Conservation (phyloP, 2,113 vertebrate species). For the Ancistrus triradiatus region DNA sequence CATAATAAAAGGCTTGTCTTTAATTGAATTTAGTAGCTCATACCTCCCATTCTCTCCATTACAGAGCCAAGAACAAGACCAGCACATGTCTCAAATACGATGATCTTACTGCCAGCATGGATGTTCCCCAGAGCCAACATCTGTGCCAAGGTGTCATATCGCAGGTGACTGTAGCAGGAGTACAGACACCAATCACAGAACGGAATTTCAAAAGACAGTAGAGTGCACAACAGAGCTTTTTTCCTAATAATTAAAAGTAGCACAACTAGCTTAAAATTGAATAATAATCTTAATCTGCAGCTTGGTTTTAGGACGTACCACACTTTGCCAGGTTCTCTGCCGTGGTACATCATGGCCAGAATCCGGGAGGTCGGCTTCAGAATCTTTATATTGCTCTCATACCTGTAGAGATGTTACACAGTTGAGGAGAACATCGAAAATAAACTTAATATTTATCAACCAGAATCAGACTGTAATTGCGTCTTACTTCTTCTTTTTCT, state of each 20-base stretch:
- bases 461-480: not conserved
- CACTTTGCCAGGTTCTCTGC: constrained; percentile 94
- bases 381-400: constrained; percentile 82
- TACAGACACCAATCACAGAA: too few relatives aligned
- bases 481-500: constrained; percentile 98
- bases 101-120: constrained; percentile 87
- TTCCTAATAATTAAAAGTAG: not conserved
- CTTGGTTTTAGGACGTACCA: constrained; percentile 71
- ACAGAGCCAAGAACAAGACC: constrained; percentile 88
- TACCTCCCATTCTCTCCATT: constrained; percentile 97
- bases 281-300: not conserved
- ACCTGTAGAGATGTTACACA: constrained; percentile 66
- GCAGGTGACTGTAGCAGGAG: constrained; percentile 75
- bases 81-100: constrained; percentile 91
- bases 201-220: too few relatives aligned
- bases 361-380: constrained; percentile 89
- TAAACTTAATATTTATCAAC: not conserved
- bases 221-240: too few relatives aligned
- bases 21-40: constrained; percentile 9
- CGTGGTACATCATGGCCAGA: constrained; percentile 96
- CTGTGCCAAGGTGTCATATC: constrained; percentile 91
- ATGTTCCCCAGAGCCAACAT: constrained; percentile 90
- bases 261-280: not conserved
- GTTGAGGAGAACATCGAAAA: not conserved
- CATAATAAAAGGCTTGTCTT: not conserved